Evolutionary conservation across 2,113 vertebrate species (phyloP), one percentile per base, ranked within the genome.

Genomic region (Ochotona curzoniae): DNA sequence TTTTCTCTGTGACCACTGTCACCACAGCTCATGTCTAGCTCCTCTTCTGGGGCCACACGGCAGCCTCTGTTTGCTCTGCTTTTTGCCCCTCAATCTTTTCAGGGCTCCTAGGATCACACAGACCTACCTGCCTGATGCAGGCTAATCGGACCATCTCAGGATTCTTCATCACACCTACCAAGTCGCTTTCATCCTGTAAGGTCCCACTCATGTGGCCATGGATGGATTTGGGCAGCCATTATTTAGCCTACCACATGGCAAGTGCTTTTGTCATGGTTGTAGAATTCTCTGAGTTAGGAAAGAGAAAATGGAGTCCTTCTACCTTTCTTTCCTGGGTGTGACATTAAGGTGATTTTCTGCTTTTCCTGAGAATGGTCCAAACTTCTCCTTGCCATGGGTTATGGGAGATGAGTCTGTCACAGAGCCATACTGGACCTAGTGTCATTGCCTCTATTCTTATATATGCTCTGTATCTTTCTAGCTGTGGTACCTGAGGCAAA

Each of bases 331-430:
- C n/a, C 15, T 61, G 5, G 26, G 26, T 15, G 5, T 44, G 32
- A 87, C 87, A 76, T 94, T 67, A 63, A 91, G n/a, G 69, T 63
- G 85, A 82, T 73, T 81, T 8, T 91, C 38, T 86, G 2, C 17
- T 61, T 83, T 73, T 93, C 57, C 47, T 51, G 44, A 51, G 57
- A 86, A 44, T 80, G 49, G 5, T 63, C 67, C 26, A 49, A 75
- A 44, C 12, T 14, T 85, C 67, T 32, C 74, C 10, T 79, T 91
- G 30, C 20, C 88, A 60, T 89, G 61, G 21, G 57, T 15, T 78
- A 13, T 82, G 30, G 71, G 76, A 86, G 32, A 15, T 5, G 71
- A 90, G 26, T 23, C n/a, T 60, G 12, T 25, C 47, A 35, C n/a
- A 38, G 51, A 89, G 25, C 38, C 15, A 18, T 12, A 49, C 4